These are phyloP conservation scores for Hemiprocne comata DNA, from an alignment of 2,113 vertebrate genomes.

Conservation along the genomic window DNA sequence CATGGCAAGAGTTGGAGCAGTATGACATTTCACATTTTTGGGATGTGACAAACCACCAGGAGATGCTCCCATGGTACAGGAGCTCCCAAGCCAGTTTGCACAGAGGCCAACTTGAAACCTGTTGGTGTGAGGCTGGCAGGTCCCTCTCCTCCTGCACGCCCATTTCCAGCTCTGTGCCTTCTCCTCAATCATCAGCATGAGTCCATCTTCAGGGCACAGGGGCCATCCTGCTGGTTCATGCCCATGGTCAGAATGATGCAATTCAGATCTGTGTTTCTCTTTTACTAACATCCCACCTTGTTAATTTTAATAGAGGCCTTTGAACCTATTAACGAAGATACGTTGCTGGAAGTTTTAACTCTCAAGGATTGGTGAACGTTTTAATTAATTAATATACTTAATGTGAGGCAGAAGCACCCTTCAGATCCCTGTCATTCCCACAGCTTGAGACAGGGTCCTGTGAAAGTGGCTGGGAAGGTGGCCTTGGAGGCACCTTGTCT, in stretches of 20 bases:
- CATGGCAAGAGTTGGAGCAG: accelerated
- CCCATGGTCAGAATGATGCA: neutral
- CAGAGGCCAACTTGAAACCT: too few relatives aligned
- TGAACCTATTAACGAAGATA: neutral
- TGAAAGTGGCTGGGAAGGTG: neutral
- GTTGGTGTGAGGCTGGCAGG: too few relatives aligned
- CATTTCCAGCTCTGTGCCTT: neutral
- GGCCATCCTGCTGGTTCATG: neutral
- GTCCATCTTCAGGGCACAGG: neutral
- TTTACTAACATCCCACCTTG: neutral
- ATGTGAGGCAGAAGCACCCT: neutral
- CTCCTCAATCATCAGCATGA: accelerated
- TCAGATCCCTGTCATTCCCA: neutral
- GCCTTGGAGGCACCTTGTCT: neutral
- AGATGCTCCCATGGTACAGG: neutral
- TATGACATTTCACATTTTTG: accelerated
- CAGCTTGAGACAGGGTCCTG: neutral
- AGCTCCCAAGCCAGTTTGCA: neutral
- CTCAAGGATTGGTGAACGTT: neutral
- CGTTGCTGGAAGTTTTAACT: slow-evolving; percentile 33
- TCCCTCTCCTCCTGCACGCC: too few relatives aligned
- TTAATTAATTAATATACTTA: slow-evolving; percentile 8
- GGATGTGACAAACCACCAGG: neutral
- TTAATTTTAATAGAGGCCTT: slow-evolving; percentile 36
- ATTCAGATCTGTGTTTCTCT: neutral